Base-by-base conservation (phyloP, 2,113 vertebrate species). In the Empidonax traillii region DNA sequence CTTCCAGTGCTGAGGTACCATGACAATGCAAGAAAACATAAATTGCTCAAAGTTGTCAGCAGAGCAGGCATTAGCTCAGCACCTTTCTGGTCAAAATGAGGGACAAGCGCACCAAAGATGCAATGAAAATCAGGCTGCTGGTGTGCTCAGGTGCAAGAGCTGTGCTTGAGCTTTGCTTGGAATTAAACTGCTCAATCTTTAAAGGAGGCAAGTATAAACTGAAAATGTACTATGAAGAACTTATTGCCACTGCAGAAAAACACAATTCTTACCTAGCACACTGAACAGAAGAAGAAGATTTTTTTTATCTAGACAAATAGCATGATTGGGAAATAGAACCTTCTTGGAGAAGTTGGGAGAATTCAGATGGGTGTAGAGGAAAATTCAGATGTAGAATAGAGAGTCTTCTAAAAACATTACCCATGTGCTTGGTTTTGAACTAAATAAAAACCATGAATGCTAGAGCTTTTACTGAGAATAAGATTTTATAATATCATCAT, bases 361-460 rank as follows among this genome's bases (percentile, higher is more conserved):
- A 19, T 80, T 83, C 31, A 53, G 19, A 49, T 14, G 19, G 66
- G 6, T 9, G 33, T 20, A 83, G 33, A 74, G 28, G 41, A 95
- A 74, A 94, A 71, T 61, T 82, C 19, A 69, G n/a, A 53, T 65
- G 31, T 59, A 76, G 53, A 89, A 35, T n/a, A 81, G 53, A 6
- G 4, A 85, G 20, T 41, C 39, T 53, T 66, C 51, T 44, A 20
- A 65, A 90, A 88, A 35, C 17, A 69, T 23, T 76, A 59, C 9
- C 2, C 4, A 21, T 37, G 11, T 4, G 11, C 17, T 77, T 74
- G 16, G 20, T 58, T 84, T 91, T 86, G 58, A 87, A 74, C 13
- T n/a, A 74, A 71, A 67, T 25, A 58, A 5, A 77, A 55, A 87
- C 33, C 0, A 0, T 24, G 33, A 58, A 28, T 74, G 46, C 13